Base-by-base conservation (phyloP, 1,140 invertebrate genomes). In the Phortica variegata region DNA sequence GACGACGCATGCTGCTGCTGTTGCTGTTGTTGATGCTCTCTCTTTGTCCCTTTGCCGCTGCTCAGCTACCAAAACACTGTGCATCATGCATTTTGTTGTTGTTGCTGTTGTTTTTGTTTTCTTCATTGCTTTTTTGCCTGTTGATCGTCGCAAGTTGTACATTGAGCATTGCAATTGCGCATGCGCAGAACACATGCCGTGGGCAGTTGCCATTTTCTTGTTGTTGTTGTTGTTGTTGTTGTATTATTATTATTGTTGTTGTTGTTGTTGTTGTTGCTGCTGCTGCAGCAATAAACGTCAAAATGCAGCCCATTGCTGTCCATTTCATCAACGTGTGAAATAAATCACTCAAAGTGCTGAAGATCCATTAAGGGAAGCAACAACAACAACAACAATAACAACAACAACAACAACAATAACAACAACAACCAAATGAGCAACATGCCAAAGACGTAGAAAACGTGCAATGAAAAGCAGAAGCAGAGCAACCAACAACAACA, bases 241-340 rank as follows among this genome's bases (percentile, higher is more conserved):
- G 4, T 34, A 4, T 34, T 34, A 5, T 9, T 34, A n/a, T 34
- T n/a, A 5, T n/a, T 34, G 32, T 34, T 9, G 8, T 19, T 44
- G 46, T 20, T 42, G 52, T 16, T 43, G 48, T 18, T 34, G 52
- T 38, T 53, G 49, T 9, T 34, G 32, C 68, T 69, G 60, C 63
- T 60, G 68, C 63, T 68, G 65, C 70, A 58, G 70, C 70, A 73
- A 73, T 73, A 73, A 73, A 73, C 70, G 70, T 73, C 70, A 73
- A 73, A 73, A 73, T 70, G 66, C 63, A 58, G 70, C 70, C 70
- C 70, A 73, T 73, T 73, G 70, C 70, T 73, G 70, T 73, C 70
- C 70, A 73, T 73, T 73, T 73, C 70, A 73, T 73, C 70, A 73
- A 73, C 70, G 70, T 73, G 70, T 73, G 70, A 73, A 73, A 73